phyloP scores from a whole-genome alignment of 2,888 invertebrate genomes.

The Papilio elwesi region DNA sequence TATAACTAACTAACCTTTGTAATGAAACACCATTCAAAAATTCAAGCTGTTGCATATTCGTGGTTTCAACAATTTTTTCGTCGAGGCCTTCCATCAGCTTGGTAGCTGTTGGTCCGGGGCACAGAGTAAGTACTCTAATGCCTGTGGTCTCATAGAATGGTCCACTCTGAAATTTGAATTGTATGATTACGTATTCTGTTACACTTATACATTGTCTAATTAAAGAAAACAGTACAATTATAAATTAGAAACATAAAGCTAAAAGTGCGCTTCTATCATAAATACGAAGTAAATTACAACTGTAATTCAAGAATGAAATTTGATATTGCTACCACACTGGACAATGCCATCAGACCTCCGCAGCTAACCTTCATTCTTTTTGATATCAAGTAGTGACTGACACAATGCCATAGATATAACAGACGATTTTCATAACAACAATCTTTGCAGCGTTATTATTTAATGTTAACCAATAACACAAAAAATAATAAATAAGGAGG shows the following conservation, averaged over 20 bases:
- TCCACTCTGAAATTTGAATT: slow-evolving; percentile 1
- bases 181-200: neutral
- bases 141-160: slow-evolving; percentile 8
- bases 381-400: no score
- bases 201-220: neutral
- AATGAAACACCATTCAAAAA: neutral
- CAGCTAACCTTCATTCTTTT: no score
- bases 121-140: slow-evolving; percentile 3
- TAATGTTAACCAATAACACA: neutral
- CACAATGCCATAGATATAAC: no score
- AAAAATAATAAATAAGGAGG: neutral
- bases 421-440: neutral
- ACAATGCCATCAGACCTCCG: no score
- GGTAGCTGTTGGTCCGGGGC: slow-evolving; percentile 11
- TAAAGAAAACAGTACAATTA: neutral
- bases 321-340: neutral
- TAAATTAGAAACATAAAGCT: neutral
- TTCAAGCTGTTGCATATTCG: neutral
- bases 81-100: slow-evolving; percentile 12
- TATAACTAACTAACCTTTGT: slow-evolving; percentile 15
- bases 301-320: no score
- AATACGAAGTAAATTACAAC: neutral
- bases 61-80: slow-evolving; percentile 1
- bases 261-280: neutral
- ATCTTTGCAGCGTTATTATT: neutral